Conservation (phyloP, 2,888 invertebrate species). For the Rutpela maculata region DNA sequence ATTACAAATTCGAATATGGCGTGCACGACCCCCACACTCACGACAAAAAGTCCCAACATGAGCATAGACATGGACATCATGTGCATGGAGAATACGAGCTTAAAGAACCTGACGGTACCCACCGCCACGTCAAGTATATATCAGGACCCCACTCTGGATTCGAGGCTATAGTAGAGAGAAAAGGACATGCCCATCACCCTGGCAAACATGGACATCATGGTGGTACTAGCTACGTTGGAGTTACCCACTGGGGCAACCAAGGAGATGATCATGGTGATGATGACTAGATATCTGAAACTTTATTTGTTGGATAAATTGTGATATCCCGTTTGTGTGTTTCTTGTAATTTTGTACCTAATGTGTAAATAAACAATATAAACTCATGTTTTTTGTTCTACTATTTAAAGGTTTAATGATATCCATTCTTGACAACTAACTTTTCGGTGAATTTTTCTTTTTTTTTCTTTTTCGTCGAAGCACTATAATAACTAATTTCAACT, state of each 20-base stretch:
- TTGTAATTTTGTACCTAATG: not conserved
- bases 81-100: conserved; percentile 69
- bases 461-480: no score
- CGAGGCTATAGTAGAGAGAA: conserved; percentile 62
- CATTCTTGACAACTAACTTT: no score
- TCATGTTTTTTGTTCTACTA: not conserved
- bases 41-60: conserved; percentile 69
- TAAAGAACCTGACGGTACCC: conserved; percentile 70
- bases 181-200: conserved; percentile 63
- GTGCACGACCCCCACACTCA: conserved; percentile 70
- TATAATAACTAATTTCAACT: no score
- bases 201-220: conserved; percentile 48
- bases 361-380: not conserved
- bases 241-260: conserved; percentile 59
- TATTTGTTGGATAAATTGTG: not conserved
- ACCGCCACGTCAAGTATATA: conserved; percentile 68
- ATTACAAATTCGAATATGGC: conserved; percentile 70
- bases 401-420: not conserved
- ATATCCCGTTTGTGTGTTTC: not conserved
- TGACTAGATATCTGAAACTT: not conserved
- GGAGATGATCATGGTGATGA: conserved; percentile 44
- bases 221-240: conserved; percentile 52
- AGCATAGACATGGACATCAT: conserved; percentile 68
- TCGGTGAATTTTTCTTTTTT: no score
- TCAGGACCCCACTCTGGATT: conserved; percentile 62